These are phyloP conservation scores for Murina feae DNA, from an alignment of 2,113 vertebrate genomes.

Conservation along the genomic window DNA sequence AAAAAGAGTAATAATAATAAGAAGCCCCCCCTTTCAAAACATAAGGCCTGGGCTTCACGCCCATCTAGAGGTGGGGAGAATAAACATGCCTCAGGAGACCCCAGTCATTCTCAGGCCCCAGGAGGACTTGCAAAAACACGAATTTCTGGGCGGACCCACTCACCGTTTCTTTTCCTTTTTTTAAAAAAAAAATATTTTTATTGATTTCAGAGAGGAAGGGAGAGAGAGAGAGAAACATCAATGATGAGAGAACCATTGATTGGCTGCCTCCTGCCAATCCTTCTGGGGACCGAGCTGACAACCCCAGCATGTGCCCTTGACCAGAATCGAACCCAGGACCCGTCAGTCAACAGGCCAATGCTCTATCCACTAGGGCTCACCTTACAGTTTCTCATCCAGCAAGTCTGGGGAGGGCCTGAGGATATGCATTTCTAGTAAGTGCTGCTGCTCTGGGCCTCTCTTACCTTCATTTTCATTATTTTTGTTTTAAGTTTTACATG, in stretches of 20 bases:
- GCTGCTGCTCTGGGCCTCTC: not conserved
- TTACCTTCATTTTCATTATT: not conserved
- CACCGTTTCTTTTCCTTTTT: not conserved
- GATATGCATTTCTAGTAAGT: not conserved
- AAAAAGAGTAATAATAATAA: not conserved
- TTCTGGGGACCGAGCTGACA: too few species aligned
- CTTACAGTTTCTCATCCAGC: not conserved
- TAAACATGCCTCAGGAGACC: not conserved
- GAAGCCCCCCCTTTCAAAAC: not conserved
- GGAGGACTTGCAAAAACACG: not conserved
- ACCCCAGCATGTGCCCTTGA: too few species aligned
- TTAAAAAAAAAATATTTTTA: too few species aligned
- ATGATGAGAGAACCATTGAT: too few species aligned
- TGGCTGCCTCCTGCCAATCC: too few species aligned
- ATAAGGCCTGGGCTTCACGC: not conserved
- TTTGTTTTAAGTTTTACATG: not conserved
- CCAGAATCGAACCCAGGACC: too few species aligned
- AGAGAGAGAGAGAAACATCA: too few species aligned
- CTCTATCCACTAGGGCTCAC: not conserved
- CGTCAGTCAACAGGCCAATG: too few species aligned
- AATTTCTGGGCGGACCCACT: not conserved
- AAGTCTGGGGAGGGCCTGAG: not conserved
- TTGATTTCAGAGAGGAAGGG: too few species aligned
- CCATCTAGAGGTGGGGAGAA: not conserved
- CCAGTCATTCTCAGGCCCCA: not conserved